These are phyloP conservation scores for Agonopterix heracliana DNA, from an alignment of 2,888 invertebrate genomes.

Conservation along the genomic window DNA sequence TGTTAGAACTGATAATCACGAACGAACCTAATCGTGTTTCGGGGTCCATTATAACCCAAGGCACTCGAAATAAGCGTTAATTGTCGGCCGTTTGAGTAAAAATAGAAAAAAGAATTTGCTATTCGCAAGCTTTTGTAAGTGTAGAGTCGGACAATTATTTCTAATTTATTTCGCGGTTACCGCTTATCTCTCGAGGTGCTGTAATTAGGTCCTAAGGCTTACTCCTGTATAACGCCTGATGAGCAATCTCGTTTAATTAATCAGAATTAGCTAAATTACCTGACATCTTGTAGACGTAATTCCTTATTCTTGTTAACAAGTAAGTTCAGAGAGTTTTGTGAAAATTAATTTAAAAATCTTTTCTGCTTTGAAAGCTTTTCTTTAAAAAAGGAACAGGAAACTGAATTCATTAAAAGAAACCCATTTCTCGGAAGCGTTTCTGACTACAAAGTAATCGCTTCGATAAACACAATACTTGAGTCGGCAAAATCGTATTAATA, in stretches of 20 bases:
- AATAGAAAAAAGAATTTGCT: background rate
- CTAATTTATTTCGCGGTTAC: slow-evolving; percentile 1
- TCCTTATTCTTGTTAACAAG: slow-evolving; percentile 6
- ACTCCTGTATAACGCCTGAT: slow-evolving; percentile 1
- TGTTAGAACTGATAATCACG: too few relatives aligned
- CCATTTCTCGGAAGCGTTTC: too few relatives aligned
- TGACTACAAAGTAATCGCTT: too few relatives aligned
- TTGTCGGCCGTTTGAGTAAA: background rate
- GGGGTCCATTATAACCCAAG: too few relatives aligned
- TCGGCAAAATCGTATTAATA: too few relatives aligned
- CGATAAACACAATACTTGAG: too few relatives aligned
- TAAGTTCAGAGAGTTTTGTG: background rate
- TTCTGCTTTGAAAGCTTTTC: too few relatives aligned
- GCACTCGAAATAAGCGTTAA: background rate
- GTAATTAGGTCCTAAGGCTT: slow-evolving; percentile 2
- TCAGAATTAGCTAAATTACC: slow-evolving; percentile 10
- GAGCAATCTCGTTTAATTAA: slow-evolving; percentile 8
- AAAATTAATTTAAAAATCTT: background rate
- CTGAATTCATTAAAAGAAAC: too few relatives aligned
- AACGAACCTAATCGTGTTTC: too few relatives aligned
- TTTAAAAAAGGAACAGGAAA: too few relatives aligned
- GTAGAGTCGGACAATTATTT: slow-evolving; percentile 1
- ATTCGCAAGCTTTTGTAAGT: background rate
- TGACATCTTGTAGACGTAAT: slow-evolving; percentile 9
- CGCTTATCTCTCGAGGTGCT: slow-evolving; percentile 2